phyloP scores from a whole-genome alignment of 2,113 vertebrate genomes.

The Phaethornis superciliosus region DNA sequence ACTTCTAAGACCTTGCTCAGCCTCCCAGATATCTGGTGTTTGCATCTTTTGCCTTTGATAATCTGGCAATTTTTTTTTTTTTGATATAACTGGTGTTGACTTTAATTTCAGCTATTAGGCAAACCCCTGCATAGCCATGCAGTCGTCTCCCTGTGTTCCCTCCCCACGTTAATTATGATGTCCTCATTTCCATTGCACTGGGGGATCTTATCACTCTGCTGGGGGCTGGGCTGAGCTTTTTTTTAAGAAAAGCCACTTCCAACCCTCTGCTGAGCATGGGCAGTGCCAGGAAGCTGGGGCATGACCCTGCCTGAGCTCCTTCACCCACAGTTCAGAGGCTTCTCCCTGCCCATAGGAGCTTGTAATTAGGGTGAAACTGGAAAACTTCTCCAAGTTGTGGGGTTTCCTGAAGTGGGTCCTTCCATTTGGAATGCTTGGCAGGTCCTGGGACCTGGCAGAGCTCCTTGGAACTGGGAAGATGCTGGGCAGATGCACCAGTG shows the following conservation, averaged over 20 bases:
- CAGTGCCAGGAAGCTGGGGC: background rate
- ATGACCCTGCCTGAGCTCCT: background rate
- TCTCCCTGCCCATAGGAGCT: background rate
- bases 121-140: conserved; percentile 34
- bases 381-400: background rate
- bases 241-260: background rate
- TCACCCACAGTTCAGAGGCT: background rate
- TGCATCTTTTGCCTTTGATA: conserved; percentile 49
- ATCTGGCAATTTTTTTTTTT: conserved; percentile 3
- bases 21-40: conserved; percentile 32
- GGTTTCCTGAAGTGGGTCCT: background rate
- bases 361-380: background rate
- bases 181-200: conserved; percentile 52
- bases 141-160: background rate
- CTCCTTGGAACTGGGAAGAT: background rate
- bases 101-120: conserved; percentile 61
- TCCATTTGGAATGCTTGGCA: background rate
- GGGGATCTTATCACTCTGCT: conserved; percentile 41
- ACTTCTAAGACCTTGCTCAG: background rate
- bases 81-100: conserved; percentile 44
- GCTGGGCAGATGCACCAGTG: background rate
- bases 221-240: background rate
- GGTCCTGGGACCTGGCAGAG: background rate
- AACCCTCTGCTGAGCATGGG: background rate
- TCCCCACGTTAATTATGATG: conserved; percentile 53